Evolutionary conservation across 2,797 vertebrate genomes (phyloP).

Genomic region (Catharus ustulatus): DNA sequence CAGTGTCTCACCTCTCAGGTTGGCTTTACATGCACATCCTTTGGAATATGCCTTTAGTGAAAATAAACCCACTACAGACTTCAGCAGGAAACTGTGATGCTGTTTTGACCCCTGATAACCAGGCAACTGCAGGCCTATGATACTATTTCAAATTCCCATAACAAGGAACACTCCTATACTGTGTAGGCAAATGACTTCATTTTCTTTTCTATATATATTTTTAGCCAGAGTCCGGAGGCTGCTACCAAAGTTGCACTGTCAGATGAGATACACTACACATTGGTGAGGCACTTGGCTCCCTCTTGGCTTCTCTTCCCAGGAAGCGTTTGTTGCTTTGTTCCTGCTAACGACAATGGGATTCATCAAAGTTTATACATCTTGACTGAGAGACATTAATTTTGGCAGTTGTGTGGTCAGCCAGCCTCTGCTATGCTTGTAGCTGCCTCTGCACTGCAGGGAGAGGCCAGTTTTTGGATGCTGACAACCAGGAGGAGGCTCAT

Average conservation of each 20-base stretch:
- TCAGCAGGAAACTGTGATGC: not conserved
- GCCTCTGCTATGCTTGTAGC: not conserved
- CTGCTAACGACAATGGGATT: not conserved
- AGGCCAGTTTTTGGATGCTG: not conserved
- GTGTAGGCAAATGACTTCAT: not conserved
- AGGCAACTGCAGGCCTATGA: not conserved
- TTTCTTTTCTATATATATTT: not conserved
- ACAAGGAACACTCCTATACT: not conserved
- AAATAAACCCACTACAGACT: not conserved
- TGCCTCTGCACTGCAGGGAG: not conserved
- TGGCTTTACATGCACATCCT: not conserved
- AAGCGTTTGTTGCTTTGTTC: not conserved
- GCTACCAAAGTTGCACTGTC: not conserved
- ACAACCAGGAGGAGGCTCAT: not conserved
- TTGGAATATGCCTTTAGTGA: not conserved
- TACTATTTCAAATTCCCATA: not conserved
- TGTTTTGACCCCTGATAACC: not conserved
- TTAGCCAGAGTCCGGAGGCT: not conserved
- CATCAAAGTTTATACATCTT: not conserved
- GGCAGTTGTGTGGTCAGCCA: not conserved
- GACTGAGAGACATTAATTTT: not conserved
- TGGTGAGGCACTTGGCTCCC: constrained; percentile 1
- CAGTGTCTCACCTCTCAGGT: not conserved
- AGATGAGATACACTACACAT: not conserved
- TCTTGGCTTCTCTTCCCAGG: not conserved